Base-by-base conservation (phyloP, 2,888 invertebrate genomes). In the Mayetiola destructor region DNA sequence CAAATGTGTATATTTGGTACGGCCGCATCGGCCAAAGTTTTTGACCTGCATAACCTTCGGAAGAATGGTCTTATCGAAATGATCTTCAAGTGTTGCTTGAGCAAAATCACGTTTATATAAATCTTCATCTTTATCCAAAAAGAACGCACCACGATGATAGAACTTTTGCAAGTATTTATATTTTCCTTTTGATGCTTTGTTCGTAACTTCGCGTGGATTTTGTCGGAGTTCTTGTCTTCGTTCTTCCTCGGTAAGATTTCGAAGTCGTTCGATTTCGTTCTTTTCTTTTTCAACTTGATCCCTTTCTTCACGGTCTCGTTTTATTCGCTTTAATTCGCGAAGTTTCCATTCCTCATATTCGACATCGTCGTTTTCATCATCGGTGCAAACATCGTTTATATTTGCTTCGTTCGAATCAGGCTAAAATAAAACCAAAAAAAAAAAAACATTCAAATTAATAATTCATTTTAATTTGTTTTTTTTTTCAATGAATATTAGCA, bases 31-130 rank as follows among this genome's bases (percentile, higher is more conserved):
- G 12, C 99, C 99, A 73, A 99, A 99, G 75, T 99, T 97, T 76
- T 99, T 99, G 42, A 99, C 99, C 81, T 97, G 97, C 97, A 99
- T 99, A 64, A 99, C 97, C 78, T 97, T 96, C 1, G 99, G 99
- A 60, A 99, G 72, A 63, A 97, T 89, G 29, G 96, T 94, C 75
- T 99, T 99, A 70, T 99, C 95, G 71, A 99, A 99, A 72, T 96
- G 95, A 80, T 99, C 99, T 66, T 99, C 99, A 65, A 99, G 73
- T 0, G 99, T 99, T 0, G 96, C 88, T 58, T 89, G 88, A 0
- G 95, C 90, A 73, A 93, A 95, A 69, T 97, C 94, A 64, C 94
- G 81, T 68, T 90, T 92, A 67, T 85, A 85, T 16, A 95, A 85
- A 36, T 86, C 85, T 57, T 94, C 89, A 63, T 96, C 95, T 65